Percentiles rank a stretch among this genome's conserved stretches.
Evolutionary conservation across 2,113 vertebrate genomes (phyloP).

Genomic region (Panthera uncia): DNA sequence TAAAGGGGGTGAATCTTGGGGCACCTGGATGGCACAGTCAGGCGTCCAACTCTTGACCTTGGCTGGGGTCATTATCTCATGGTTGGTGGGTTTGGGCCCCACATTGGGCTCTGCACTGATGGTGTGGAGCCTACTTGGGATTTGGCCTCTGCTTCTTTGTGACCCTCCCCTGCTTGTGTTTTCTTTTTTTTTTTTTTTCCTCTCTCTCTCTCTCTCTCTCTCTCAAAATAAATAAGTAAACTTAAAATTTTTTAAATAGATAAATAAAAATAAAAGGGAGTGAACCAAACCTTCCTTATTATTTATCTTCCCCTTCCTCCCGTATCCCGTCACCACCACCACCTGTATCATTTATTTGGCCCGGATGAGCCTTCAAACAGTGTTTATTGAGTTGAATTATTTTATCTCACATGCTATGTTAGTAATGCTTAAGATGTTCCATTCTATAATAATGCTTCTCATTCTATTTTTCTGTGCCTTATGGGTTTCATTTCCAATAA

Average conservation of each 20-base stretch:
- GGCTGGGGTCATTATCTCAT: too few species aligned
- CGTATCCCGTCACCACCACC: not conserved
- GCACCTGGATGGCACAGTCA: too few species aligned
- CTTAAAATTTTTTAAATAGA: too few species aligned
- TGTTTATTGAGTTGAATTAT: not conserved
- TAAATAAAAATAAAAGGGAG: not conserved
- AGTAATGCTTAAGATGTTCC: constrained; percentile 3
- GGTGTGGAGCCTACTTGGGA: too few species aligned
- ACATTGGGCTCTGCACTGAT: too few species aligned
- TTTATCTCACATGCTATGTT: not conserved
- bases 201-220: too few species aligned
- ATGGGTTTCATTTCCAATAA: constrained; percentile 6
- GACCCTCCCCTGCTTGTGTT: too few species aligned
- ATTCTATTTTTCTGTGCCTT: not conserved
- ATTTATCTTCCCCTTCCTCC: not conserved
- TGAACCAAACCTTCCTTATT: not conserved
- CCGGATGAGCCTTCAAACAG: not conserved
- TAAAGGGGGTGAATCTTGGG: not conserved
- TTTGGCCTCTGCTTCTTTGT: too few species aligned
- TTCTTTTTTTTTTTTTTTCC: too few species aligned
- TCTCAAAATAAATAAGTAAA: too few species aligned
- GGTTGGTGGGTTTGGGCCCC: too few species aligned
- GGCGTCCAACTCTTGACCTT: too few species aligned
- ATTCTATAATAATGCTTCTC: constrained; percentile 21
- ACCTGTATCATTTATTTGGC: not conserved